Evolutionary conservation across 1,140 invertebrate genomes (phyloP).

Genomic region (Drosophila ironensis): DNA sequence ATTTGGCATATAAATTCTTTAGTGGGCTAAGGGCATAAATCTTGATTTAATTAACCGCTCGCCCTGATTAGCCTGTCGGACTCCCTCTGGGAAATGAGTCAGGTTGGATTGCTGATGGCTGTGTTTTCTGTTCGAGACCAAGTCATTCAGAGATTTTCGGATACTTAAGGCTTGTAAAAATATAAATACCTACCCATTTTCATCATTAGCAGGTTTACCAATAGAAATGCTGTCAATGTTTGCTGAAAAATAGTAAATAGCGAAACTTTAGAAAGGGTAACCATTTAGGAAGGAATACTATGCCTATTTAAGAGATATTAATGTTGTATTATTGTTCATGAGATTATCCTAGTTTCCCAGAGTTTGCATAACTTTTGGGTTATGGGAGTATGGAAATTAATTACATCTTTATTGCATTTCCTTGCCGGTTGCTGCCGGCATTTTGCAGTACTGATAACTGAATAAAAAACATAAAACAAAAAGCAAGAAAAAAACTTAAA

Average conservation of each 20-base stretch:
- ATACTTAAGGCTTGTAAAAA: too few species aligned
- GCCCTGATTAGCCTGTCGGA: constrained; percentile 58
- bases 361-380: constrained; percentile 56
- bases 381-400: constrained; percentile 47
- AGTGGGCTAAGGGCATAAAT: constrained; percentile 62
- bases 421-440: constrained; percentile 21
- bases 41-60: constrained; percentile 67
- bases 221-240: too few species aligned
- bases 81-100: constrained; percentile 38
- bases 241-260: too few species aligned
- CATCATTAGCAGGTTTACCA: too few species aligned
- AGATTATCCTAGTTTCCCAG: neutral
- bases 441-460: constrained; percentile 55
- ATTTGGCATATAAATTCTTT: constrained; percentile 76
- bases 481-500: too few species aligned
- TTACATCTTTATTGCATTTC: constrained; percentile 57
- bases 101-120: constrained; percentile 7
- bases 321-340: too few species aligned
- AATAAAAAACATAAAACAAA: too few species aligned
- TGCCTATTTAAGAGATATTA: too few species aligned
- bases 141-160: too few species aligned
- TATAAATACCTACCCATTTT: too few species aligned
- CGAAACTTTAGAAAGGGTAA: too few species aligned
- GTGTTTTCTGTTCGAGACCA: neutral
- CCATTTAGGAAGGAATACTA: too few species aligned